Evolutionary conservation across 2,797 vertebrate species (phyloP), one percentile per base, ranked within the genome.

Genomic region (Xiphophorus birchmanni): DNA sequence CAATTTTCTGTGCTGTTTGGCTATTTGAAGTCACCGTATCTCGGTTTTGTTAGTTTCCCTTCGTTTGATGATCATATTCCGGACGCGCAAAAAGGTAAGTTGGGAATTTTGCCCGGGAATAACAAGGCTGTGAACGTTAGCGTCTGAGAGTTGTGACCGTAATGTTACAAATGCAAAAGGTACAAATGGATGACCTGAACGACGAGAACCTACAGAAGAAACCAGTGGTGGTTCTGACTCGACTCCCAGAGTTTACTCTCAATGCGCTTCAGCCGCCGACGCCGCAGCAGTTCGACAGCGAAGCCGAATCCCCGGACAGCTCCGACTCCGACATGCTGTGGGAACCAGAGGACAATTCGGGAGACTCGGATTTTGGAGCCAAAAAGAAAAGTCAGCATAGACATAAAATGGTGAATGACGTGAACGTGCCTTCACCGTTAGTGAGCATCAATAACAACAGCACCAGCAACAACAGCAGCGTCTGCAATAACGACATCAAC

Each of bases 171-270:
- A 40, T 26, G 23, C 10, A 44, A 44, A 42, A 42, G 4, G 42
- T n/a, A 13, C 40, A 71, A 44, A 71, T n/a, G 21, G 69, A 85
- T 0, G 26, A 47, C 15, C 71, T 52, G 12, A 73, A 86, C 17
- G 58, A 44, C 75, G 79, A 50, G 4, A 21, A 29, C 32, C 5
- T 47, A 15, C 73, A 42, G 23, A 91, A 91, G 74, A 44, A 75
- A 10, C 74, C 91, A 0, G 92, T 93, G n/a, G 93, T 94, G 15
- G 83, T 92, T 6, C 75, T 93, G 80, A 88, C 77, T 26, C 90
- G 88, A 82, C 93, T 93, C 29, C 81, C 91, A 4, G 86, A 86
- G 1, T 84, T 83, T 50, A 88, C 85, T 71, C 77, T 91, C 78
- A 83, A 72, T 1, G 83, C 87, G 35, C 83, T 92, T 48, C 79